Evolutionary conservation across 2,888 invertebrate species (phyloP).

Genomic region (Acanthosepion pharaonis): DNA sequence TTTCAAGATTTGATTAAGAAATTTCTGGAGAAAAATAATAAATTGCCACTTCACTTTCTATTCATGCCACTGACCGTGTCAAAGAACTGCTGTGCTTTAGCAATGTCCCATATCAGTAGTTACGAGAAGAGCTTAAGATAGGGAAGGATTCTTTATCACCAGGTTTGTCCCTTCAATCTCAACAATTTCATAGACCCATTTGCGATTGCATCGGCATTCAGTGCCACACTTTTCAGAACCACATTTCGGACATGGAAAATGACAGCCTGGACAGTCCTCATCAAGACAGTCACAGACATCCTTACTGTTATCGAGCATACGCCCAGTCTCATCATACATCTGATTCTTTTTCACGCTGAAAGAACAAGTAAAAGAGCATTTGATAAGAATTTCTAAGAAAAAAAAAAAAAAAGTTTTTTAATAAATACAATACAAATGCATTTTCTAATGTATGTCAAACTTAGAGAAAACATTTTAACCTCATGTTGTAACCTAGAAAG

Average conservation of each 20-base stretch:
- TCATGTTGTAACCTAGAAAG: too few relatives aligned
- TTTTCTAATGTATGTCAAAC: not conserved
- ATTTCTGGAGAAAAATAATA: too few relatives aligned
- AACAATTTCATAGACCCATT: conserved; percentile 69
- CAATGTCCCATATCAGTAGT: too few relatives aligned
- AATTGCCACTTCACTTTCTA: too few relatives aligned
- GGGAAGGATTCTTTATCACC: conserved; percentile 50
- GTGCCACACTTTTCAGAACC: conserved; percentile 72
- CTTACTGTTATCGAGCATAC: conserved; percentile 75
- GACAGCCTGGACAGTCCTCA: conserved; percentile 86
- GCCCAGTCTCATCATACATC: conserved; percentile 71
- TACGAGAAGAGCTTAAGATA: not conserved
- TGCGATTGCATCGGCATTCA: conserved; percentile 71
- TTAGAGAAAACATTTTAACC: not conserved
- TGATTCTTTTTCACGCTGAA: conserved; percentile 67
- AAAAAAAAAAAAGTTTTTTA: not conserved
- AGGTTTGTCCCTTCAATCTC: conserved; percentile 71
- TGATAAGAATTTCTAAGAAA: not conserved
- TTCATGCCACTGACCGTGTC: too few relatives aligned
- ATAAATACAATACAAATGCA: too few relatives aligned
- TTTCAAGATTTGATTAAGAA: too few relatives aligned
- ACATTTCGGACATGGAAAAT: conserved; percentile 79
- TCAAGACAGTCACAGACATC: conserved; percentile 91
- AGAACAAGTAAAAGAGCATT: conserved; percentile 45
- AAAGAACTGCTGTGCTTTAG: too few relatives aligned